Evolutionary conservation across 2,888 invertebrate species (phyloP), one percentile per base, ranked within the genome.

Genomic region (Volucella inanis): DNA sequence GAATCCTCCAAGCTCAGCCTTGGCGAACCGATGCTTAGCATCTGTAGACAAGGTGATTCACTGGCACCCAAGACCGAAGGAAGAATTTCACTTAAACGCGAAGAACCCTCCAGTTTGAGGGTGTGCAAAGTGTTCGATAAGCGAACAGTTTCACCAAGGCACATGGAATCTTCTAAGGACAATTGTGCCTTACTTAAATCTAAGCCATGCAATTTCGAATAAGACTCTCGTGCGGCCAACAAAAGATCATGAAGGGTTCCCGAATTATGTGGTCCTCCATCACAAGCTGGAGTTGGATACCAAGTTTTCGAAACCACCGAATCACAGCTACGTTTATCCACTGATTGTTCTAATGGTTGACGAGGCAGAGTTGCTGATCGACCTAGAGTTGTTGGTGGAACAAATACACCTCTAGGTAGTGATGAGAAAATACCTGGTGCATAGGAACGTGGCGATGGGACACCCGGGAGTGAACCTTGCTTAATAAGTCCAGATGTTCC

Each of bases 151-250:
- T 93, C 93, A 39, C 93, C 93, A 72, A 94, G 91, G 88, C 94
- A 94, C 88, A 93, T 93, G 31, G 93, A 93, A 89, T 94, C 94
- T 88, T 93, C 92, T 64, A 93, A 92, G 86, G 92, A 93, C 88
- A 93, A 89, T 81, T 93, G 93, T 89, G 93, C 93, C 89, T 94
- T 93, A 87, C 93, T 93, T 85, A 94, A 93, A 90, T 94, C 93
- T 83, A 94, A 89, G 80, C 93, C 93, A 88, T 93, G 91, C 78
- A 94, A 90, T 88, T 93, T 93, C 87, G 93, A 93, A 83, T 91
- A 92, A 8, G 93, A 92, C 72, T 93, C 92, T 57, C 93, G 92
- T 87, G 90, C 91, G 43, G 91, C 92, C 43, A 91, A 89, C 10
- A 90, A 82, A 10, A 90, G 88, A 65, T 90, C 90, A 79, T 90